Conservation (phyloP, 2,113 vertebrate species). For the Alexandromys fortis region DNA sequence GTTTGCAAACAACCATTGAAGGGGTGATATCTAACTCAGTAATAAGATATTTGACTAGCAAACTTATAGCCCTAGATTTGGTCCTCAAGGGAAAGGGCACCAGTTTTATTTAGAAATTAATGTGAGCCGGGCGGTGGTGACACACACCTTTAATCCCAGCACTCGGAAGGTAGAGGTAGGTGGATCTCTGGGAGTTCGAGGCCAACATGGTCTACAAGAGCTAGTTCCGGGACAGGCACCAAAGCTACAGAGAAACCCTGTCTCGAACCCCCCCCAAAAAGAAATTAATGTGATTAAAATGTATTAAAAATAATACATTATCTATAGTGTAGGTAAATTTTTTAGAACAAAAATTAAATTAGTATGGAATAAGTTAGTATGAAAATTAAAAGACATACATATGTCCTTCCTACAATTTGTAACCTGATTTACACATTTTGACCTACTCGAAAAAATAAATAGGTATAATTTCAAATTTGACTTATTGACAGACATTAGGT, state of each 20-base stretch:
- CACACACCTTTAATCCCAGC: too few relatives aligned
- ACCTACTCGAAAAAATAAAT: not conserved
- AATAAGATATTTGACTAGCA: not conserved
- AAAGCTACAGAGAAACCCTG: too few relatives aligned
- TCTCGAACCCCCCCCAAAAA: not conserved
- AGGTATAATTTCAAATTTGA: not conserved
- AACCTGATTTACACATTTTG: not conserved
- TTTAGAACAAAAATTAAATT: slow-evolving; percentile 1
- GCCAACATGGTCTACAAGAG: too few relatives aligned
- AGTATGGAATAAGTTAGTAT: not conserved
- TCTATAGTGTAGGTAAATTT: not conserved
- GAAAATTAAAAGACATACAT: not conserved
- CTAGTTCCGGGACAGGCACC: too few relatives aligned
- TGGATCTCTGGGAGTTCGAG: too few relatives aligned
- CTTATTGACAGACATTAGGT: not conserved
- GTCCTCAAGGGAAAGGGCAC: not conserved
- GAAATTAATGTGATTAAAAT: not conserved
- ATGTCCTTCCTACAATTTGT: not conserved
- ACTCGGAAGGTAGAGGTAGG: too few relatives aligned
- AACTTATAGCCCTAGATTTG: not conserved
- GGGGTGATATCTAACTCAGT: not conserved
- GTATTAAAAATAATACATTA: not conserved
- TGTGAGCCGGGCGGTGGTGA: not conserved
- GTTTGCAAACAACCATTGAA: not conserved
- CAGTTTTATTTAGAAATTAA: slow-evolving; percentile 7